Evolutionary conservation across 37 sponge, comb jelly and placozoan species (phyloP), one percentile per base, ranked within the genome.

Genomic region (Lycopodina hypogea): DNA sequence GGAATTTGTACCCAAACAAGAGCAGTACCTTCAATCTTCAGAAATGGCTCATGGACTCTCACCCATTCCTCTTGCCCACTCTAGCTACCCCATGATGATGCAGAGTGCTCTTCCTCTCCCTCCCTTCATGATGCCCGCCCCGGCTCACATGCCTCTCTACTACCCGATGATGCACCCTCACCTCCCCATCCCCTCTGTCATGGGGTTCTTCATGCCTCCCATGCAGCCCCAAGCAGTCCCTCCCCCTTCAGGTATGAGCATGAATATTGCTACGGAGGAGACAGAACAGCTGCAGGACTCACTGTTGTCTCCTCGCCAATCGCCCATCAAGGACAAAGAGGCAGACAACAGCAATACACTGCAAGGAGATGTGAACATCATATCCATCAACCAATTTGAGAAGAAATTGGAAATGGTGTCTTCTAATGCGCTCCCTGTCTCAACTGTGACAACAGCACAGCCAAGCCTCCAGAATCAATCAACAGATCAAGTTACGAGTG

Each of bases 11-110:
- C 66, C 66, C 18, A 12, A 65, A 65, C 66, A 65, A 65, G 66
- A 65, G 30, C 66, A 65, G 66, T 32, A 32, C 35, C 32, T 65
- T 2, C 66, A 2, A 34, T 65, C 66, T 65, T 32, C 66, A 32
- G 59, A 26, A 18, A 8, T 58, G 9, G 66, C 48, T 9, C 2
- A 32, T 65, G 35, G 33, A 7, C 32, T 11, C 35, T 24, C 66
- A 32, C 11, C 26, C 17, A n/a, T n/a, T 65, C 17, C 30, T 14
- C 35, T 14, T 17, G 7, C 30, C 12, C 60, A 23, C 18, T 18
- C 60, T 12, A 59, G 12, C 28, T 59, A 59, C 18, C 60, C 60
- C 28, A 59, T 59, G 60, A 65, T 65, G 66, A 65, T 65, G 66
- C 32, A 28, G 34, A 65, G 66, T 7, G 34, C 66, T 12, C n/a